These are phyloP conservation scores for Calidris pygmaea DNA, from an alignment of 2,113 vertebrate genomes.

Conservation along the genomic window DNA sequence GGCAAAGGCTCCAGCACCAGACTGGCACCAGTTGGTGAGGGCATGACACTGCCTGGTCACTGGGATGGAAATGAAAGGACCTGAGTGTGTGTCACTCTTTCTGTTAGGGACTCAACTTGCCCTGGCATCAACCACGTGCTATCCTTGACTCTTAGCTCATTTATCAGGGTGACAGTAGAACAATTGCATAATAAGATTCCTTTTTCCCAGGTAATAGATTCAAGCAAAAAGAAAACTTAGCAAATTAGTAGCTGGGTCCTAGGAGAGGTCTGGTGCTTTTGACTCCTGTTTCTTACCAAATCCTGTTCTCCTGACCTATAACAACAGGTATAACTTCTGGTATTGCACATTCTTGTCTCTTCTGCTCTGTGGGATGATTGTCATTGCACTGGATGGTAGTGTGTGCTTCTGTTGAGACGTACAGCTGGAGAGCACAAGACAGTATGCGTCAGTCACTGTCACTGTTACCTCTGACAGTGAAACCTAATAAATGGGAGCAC, in stretches of 20 bases:
- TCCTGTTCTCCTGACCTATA: neutral
- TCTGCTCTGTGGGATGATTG: neutral
- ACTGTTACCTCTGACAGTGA: neutral
- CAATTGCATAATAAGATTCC: neutral
- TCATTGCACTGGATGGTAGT: fast-evolving
- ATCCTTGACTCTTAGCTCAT: neutral
- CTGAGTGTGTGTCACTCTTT: neutral
- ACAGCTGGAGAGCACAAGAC: neutral
- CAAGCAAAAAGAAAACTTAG: neutral
- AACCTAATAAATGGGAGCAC: neutral
- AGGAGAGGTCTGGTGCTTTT: neutral
- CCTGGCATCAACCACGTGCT: neutral
- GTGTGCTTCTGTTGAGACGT: neutral
- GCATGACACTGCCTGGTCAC: neutral
- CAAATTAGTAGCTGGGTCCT: neutral
- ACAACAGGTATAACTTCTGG: neutral
- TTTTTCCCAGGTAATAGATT: neutral
- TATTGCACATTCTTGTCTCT: neutral
- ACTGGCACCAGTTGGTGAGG: neutral
- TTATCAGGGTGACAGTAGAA: neutral
- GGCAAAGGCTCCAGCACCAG: neutral
- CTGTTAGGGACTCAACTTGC: fast-evolving
- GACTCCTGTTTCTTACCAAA: neutral
- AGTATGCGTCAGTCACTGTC: neutral
- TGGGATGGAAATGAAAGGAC: neutral